Conservation (phyloP, 2,888 invertebrate genomes). For the Oscheius myriophilus region DNA sequence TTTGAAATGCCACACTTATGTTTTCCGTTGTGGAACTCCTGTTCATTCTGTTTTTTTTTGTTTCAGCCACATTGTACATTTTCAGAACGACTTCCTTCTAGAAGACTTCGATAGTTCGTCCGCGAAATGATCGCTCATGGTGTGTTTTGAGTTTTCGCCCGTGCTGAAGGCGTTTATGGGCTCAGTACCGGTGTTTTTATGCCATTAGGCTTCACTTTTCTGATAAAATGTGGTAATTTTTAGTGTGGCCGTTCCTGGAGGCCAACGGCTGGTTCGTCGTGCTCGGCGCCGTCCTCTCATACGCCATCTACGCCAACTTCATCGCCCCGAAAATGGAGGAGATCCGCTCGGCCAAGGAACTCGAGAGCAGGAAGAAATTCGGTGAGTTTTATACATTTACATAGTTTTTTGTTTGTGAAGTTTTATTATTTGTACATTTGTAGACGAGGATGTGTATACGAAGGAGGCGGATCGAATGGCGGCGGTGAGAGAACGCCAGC, state of each 20-base stretch:
- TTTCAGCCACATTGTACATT: too few species aligned
- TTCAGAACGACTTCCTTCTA: too few species aligned
- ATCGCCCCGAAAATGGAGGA: slow-evolving; percentile 15
- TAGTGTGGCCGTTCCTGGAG: slow-evolving; percentile 30
- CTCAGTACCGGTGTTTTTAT: too few species aligned
- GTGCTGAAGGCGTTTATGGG: too few species aligned
- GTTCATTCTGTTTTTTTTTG: too few species aligned
- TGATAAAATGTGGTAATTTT: background rate
- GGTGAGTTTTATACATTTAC: background rate
- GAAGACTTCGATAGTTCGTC: too few species aligned
- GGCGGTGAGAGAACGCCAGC: slow-evolving; percentile 20
- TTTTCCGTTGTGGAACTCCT: too few species aligned
- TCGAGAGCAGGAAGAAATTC: slow-evolving; percentile 20
- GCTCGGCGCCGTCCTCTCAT: slow-evolving; percentile 17
- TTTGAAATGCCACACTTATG: too few species aligned
- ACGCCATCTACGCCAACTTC: slow-evolving; percentile 18
- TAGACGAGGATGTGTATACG: slow-evolving; percentile 25
- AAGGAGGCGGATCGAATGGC: slow-evolving; percentile 9
- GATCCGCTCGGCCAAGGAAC: slow-evolving; percentile 5
- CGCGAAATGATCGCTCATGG: too few species aligned
- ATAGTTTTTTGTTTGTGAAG: background rate
- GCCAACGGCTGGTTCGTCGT: slow-evolving; percentile 30
- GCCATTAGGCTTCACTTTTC: background rate
- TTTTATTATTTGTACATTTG: background rate
- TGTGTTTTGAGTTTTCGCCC: too few species aligned